A percentile compares a stretch with the other conserved stretches of the same genome.
Evolutionary conservation across 2,113 vertebrate species (phyloP).

Genomic region (Periophthalmodon schlosseri): DNA sequence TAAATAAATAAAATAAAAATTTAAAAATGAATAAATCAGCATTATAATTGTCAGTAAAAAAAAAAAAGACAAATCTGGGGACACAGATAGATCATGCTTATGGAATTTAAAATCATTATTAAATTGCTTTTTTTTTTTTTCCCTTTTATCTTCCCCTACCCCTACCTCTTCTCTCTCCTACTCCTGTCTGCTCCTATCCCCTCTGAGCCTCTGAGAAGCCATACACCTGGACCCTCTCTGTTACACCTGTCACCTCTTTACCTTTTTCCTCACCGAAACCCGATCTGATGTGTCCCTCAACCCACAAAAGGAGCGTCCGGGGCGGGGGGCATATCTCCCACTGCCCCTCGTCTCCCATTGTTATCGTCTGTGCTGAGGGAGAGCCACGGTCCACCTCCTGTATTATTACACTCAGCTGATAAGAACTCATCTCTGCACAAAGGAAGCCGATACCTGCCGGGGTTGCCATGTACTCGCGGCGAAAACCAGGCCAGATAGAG

Average conservation of each 20-base stretch:
- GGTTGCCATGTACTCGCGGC: slow-evolving; percentile 28
- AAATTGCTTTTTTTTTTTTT: background rate
- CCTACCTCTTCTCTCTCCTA: background rate
- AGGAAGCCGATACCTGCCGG: slow-evolving; percentile 54
- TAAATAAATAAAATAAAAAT: no score
- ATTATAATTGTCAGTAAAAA: no score
- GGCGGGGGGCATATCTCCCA: slow-evolving; percentile 55
- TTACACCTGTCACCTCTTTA: slow-evolving; percentile 57
- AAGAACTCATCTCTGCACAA: slow-evolving; percentile 62
- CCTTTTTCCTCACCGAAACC: slow-evolving; percentile 45
- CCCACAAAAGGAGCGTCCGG: slow-evolving; percentile 62
- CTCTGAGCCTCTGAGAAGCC: slow-evolving; percentile 57
- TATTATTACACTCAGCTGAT: slow-evolving; percentile 68
- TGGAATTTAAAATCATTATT: no score
- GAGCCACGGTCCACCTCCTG: slow-evolving; percentile 60
- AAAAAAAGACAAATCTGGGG: no score
- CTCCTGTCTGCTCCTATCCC: slow-evolving; percentile 29
- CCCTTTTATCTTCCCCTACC: background rate
- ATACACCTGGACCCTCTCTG: slow-evolving; percentile 34
- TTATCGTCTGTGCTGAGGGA: slow-evolving; percentile 60
- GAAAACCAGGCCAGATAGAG: slow-evolving; percentile 30
- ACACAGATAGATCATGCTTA: no score
- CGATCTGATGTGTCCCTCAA: slow-evolving; percentile 66
- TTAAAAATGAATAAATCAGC: no score
- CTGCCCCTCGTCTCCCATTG: slow-evolving; percentile 57